A percentile compares a stretch with the other conserved stretches of the same genome.
These are phyloP conservation scores for Zaprionus kolodkinae DNA, from an alignment of 1,140 invertebrate genomes.

Conservation along the genomic window DNA sequence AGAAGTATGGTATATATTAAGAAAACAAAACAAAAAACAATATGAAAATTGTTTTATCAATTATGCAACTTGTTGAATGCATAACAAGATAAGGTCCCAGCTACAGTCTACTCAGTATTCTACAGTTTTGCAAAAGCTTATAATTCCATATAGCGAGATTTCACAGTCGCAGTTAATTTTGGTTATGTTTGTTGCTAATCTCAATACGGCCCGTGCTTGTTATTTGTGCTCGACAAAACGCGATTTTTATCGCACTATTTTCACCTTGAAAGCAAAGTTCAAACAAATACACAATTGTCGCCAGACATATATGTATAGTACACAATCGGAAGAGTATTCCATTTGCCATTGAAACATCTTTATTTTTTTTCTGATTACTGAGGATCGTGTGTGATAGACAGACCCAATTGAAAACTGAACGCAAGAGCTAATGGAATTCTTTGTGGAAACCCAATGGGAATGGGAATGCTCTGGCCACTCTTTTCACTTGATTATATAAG, in stretches of 20 bases:
- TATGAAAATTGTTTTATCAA: neutral
- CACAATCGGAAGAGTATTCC: neutral
- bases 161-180: neutral
- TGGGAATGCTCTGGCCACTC: slow-evolving; percentile 31
- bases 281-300: slow-evolving; percentile 34
- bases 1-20: neutral
- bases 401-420: slow-evolving; percentile 28
- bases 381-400: slow-evolving; percentile 62
- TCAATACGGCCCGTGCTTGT: slow-evolving; percentile 18
- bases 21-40: slow-evolving; percentile 1
- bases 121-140: neutral
- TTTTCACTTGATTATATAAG: slow-evolving; percentile 72
- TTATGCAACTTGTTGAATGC: slow-evolving; percentile 49
- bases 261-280: slow-evolving; percentile 72
- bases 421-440: slow-evolving; percentile 5
- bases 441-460: slow-evolving; percentile 6
- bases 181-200: slow-evolving; percentile 38
- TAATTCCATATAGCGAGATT: neutral
- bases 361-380: slow-evolving; percentile 52
- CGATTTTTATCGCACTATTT: slow-evolving; percentile 64
- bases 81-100: neutral
- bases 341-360: slow-evolving; percentile 27
- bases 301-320: neutral
- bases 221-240: slow-evolving; percentile 28
- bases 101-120: neutral